A percentile compares a stretch with the other conserved stretches of the same genome.
These are phyloP conservation scores for Epiblema foenella DNA, from an alignment of 2,888 invertebrate genomes.

Conservation along the genomic window DNA sequence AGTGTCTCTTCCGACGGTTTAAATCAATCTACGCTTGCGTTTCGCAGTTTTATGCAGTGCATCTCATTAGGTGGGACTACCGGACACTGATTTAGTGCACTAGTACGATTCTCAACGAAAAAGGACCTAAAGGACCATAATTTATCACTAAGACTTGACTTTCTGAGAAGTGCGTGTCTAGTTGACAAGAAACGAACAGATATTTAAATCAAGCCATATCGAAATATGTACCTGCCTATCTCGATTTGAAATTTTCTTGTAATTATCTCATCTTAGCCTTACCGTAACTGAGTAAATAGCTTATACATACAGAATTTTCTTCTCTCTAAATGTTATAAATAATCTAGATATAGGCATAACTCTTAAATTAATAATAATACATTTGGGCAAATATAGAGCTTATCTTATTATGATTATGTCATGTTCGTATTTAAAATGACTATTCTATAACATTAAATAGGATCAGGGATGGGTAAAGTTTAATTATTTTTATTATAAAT, in stretches of 20 bases:
- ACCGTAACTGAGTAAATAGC: background rate
- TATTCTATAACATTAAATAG: background rate
- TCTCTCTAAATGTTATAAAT: too few relatives aligned
- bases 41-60: conserved; percentile 29
- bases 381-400: too few relatives aligned
- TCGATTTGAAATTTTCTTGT: background rate
- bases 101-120: background rate
- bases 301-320: too few relatives aligned
- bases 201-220: background rate
- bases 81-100: conserved; percentile 29
- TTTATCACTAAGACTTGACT: background rate
- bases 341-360: too few relatives aligned
- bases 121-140: background rate
- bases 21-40: conserved; percentile 29
- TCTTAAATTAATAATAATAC: too few relatives aligned
- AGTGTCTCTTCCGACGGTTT: conserved; percentile 22
- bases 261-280: background rate
- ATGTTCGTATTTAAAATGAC: too few relatives aligned
- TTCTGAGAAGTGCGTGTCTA: background rate
- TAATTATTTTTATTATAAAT: too few relatives aligned
- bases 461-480: background rate
- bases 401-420: too few relatives aligned
- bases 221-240: background rate
- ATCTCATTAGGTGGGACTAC: conserved; percentile 30
- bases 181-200: background rate